Base-by-base conservation (phyloP, 2,888 invertebrate genomes). In the Chironomus tentans region DNA sequence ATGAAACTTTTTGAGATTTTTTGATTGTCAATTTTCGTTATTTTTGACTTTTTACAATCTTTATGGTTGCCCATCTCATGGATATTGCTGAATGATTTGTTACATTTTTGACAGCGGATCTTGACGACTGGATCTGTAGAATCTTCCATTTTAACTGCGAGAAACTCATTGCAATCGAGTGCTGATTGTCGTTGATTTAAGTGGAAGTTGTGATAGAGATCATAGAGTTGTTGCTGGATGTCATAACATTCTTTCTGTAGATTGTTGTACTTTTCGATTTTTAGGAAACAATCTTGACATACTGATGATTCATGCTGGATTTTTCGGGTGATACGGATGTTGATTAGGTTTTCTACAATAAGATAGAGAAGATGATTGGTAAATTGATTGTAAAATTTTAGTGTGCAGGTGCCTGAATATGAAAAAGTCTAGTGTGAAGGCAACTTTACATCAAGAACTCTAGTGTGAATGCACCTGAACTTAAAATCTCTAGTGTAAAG, bases 261-360 rank as follows among this genome's bases (percentile, higher is more conserved):
- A 10, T 65, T n/a, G 15, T 74, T 61, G 22, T 68, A 74, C 24
- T 68, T 24, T 21, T 65, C 22, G 6, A 74, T 10, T 22, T 62
- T 21, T 22, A 68, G 7, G 21, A 74, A 74, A 24, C 74, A 74
- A 5, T 68, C 68, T 61, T 68, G 74, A 13, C 74, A 74, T 0
- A 74, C 24, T 13, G 61, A 62, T 2, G 61, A n/a, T 2, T 61
- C 6, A 3, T 70, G 10, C 4, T 18, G 12, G 5, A 47, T 47
- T 24, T 13, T 24, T 24, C 65, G 2, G 21, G 21, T 10, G 5
- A 65, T 21, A 1, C 65, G 6, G 5, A 21, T 65, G 22, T 21
- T 24, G 6, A 65, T 21, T 2, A 65, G 12, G 5, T 24, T 24
- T 24, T 65, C 65, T 65, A n/a, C 6, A n/a, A n/a, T n/a, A 65